Evolutionary conservation across 2,888 invertebrate species (phyloP), one percentile per base, ranked within the genome.

Genomic region (Scelioninae gen. 1): DNA sequence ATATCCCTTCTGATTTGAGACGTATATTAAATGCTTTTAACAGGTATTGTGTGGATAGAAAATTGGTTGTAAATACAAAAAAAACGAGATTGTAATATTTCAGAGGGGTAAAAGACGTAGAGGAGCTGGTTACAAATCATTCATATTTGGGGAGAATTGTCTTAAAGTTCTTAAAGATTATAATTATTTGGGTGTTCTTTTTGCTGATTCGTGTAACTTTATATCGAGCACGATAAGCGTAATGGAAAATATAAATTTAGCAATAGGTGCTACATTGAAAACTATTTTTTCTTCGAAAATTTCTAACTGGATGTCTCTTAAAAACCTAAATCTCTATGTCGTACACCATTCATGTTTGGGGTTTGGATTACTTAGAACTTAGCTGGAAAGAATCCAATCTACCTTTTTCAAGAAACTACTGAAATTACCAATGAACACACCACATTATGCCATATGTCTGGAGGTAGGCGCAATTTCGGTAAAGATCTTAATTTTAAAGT

Each of bases 31-130:
- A 31, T 1, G 53, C 31, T 2, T 31, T 53, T n/a, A 5, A 53
- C n/a, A 29, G 8, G 7, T 62, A 62, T 11, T 60, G 40, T 43
- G 16, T 7, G 0, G 10, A 9, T 4, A 62, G 45, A n/a, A 45
- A 45, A n/a, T 13, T 62, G n/a, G 13, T 40, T 11, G n/a, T 62
- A 31, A 62, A 62, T 8, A 29, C 31, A 1, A 0, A 31, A 9
- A 62, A 62, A 31, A 43, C 62, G 23, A 23, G 29, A 62, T 62
- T 45, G 45, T 62, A 4, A 10, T n/a, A 13, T 62, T 62, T 31
- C 10, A 13, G 13, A 29, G 15, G 13, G 13, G 31, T 4, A 15
- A 10, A 11, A 51, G 16, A 51, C 15, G 16, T 15, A 4, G 23
- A 4, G 7, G 6, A 16, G 9, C 31, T 31, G n/a, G 16, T 23